phyloP scores from a whole-genome alignment of 2,888 invertebrate species.

The Cyclophora punctaria region DNA sequence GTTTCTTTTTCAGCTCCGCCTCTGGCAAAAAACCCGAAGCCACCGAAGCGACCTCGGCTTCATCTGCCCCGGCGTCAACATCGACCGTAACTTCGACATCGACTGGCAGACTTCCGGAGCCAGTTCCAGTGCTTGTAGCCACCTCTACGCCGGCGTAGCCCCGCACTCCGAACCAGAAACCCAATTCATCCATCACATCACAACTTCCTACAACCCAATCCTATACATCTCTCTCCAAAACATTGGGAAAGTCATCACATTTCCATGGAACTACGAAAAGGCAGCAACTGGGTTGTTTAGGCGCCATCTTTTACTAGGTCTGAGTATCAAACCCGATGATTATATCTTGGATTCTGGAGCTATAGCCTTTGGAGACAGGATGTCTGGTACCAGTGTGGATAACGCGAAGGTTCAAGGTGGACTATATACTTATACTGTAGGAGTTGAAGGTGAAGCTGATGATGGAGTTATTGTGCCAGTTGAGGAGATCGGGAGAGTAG shows the following conservation, averaged over 20 bases:
- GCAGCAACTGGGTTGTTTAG: slow-evolving; percentile 55
- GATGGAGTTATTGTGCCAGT: slow-evolving; percentile 34
- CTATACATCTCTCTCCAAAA: slow-evolving; percentile 85
- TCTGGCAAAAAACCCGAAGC: slow-evolving; percentile 82
- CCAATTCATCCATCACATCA: slow-evolving; percentile 68
- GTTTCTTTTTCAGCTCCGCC: slow-evolving; percentile 62
- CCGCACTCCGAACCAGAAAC: slow-evolving; percentile 82
- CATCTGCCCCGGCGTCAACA: slow-evolving; percentile 80
- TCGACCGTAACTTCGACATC: slow-evolving; percentile 84
- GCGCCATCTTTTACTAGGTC: slow-evolving; percentile 44
- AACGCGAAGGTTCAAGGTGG: slow-evolving; percentile 37
- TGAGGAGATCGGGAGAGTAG: slow-evolving; percentile 34
- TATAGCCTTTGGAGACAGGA: slow-evolving; percentile 39
- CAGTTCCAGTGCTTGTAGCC: slow-evolving; percentile 75
- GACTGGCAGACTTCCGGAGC: slow-evolving; percentile 79
- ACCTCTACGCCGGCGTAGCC: slow-evolving; percentile 76
- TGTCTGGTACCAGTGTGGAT: slow-evolving; percentile 55
- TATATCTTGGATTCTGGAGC: slow-evolving; percentile 45
- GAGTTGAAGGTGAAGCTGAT: slow-evolving; percentile 41
- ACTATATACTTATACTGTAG: slow-evolving; percentile 46
- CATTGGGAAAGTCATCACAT: slow-evolving; percentile 79
- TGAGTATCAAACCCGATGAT: slow-evolving; percentile 32
- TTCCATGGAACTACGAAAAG: slow-evolving; percentile 80
- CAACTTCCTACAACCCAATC: slow-evolving; percentile 63
- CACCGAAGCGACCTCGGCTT: slow-evolving; percentile 39